Evolutionary conservation across 2,888 invertebrate genomes (phyloP).

Genomic region (Xylophagus ater): DNA sequence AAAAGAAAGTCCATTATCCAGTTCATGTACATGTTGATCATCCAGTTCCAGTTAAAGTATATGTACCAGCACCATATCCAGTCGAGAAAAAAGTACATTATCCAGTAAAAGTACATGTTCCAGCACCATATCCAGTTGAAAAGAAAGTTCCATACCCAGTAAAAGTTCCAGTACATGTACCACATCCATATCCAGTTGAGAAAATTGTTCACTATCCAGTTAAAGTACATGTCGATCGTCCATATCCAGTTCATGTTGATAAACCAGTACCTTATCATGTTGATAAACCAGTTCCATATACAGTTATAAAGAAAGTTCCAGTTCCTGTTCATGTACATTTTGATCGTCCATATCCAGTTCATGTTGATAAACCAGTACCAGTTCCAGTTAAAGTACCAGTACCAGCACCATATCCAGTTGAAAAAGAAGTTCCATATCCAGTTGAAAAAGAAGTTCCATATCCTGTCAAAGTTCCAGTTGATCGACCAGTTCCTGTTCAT

Average conservation of each 20-base stretch:
- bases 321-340: conserved; percentile 53
- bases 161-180: conserved; percentile 62
- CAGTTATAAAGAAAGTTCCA: conserved; percentile 49
- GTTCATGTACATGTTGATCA: conserved; percentile 62
- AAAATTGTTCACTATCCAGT: conserved; percentile 64
- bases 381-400: conserved; percentile 61
- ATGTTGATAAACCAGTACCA: conserved; percentile 62
- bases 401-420: conserved; percentile 56
- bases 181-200: conserved; percentile 62
- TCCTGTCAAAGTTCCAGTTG: conserved; percentile 56
- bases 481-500: conserved; percentile 59
- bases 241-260: conserved; percentile 50
- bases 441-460: conserved; percentile 60
- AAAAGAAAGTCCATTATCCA: conserved; percentile 64
- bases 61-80: conserved; percentile 51
- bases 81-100: conserved; percentile 60
- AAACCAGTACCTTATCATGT: conserved; percentile 56
- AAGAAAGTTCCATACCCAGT: conserved; percentile 54
- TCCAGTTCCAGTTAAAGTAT: conserved; percentile 64
- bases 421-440: conserved; percentile 52
- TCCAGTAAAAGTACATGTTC: conserved; percentile 61
- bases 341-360: conserved; percentile 53
- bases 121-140: conserved; percentile 61
- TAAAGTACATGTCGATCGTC: conserved; percentile 54
- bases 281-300: conserved; percentile 50